A percentile compares a stretch with the other conserved stretches of the same genome.
These are phyloP conservation scores for Cephalopachus bancanus DNA, from an alignment of 2,797 vertebrate species.

Conservation along the genomic window DNA sequence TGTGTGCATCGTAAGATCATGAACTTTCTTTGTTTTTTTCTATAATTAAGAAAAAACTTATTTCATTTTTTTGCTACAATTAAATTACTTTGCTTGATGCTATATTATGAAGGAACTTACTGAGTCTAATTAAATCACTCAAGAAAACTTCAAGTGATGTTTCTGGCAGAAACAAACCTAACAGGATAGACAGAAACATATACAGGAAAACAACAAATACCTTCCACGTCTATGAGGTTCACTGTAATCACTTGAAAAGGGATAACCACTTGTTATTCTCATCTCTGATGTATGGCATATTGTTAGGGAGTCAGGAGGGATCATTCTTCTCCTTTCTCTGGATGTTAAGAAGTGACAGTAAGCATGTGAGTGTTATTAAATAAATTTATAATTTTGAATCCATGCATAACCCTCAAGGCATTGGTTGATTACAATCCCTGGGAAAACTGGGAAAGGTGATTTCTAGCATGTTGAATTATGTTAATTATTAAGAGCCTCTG, in stretches of 20 bases:
- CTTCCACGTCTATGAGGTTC: neutral
- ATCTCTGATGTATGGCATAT: neutral
- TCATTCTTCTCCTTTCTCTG: neutral
- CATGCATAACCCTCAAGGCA: neutral
- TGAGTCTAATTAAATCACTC: neutral
- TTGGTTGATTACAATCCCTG: neutral
- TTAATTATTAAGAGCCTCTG: neutral
- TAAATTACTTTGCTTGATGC: neutral
- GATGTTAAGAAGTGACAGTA: neutral
- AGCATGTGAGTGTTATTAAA: neutral
- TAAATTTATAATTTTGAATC: neutral
- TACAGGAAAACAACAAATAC: neutral
- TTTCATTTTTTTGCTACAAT: neutral
- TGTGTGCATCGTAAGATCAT: neutral
- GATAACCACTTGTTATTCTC: neutral
- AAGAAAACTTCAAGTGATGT: neutral
- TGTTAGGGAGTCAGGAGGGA: neutral
- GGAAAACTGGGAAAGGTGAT: neutral
- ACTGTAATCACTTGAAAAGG: neutral
- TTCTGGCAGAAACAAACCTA: neutral
- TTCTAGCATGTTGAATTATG: neutral
- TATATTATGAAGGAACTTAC: neutral
- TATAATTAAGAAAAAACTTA: no score
- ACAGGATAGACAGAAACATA: no score
- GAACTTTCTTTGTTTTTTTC: neutral